Evolutionary conservation across 2,797 vertebrate species (phyloP).

Genomic region (Tarsius wallacei): DNA sequence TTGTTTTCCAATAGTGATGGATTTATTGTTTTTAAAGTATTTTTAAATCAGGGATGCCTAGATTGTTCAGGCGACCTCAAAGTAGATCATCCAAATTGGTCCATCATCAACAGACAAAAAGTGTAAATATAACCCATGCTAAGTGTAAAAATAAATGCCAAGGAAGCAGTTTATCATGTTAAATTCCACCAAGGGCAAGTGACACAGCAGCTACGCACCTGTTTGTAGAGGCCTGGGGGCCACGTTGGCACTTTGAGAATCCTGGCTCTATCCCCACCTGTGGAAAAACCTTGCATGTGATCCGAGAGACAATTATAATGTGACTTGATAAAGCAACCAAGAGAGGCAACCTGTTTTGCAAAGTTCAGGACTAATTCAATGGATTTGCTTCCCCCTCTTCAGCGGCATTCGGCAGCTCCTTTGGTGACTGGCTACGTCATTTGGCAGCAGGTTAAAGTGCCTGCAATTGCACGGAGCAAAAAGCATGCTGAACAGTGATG

Average conservation of each 20-base stretch:
- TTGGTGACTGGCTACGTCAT: constrained; percentile 41
- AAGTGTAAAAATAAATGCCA: constrained; percentile 58
- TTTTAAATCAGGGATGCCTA: constrained; percentile 28
- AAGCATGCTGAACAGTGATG: not conserved
- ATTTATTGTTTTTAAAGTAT: constrained; percentile 18
- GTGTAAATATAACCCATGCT: constrained; percentile 40
- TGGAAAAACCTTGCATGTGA: constrained; percentile 84
- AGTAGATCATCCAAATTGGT: constrained; percentile 53
- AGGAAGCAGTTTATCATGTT: constrained; percentile 48
- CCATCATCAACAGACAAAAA: not conserved
- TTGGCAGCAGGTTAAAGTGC: constrained; percentile 41
- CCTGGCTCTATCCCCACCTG: constrained; percentile 30
- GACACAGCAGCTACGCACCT: constrained; percentile 32
- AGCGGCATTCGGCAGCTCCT: constrained; percentile 53
- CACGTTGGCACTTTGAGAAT: not conserved
- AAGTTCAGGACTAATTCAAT: constrained; percentile 40
- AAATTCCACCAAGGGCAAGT: not conserved
- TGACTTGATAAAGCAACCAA: constrained; percentile 78
- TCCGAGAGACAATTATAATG: constrained; percentile 65
- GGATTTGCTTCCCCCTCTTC: constrained; percentile 38
- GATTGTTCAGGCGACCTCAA: constrained; percentile 14
- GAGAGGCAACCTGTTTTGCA: constrained; percentile 65
- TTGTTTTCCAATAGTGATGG: not conserved
- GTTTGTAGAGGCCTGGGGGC: not conserved
- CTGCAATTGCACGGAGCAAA: constrained; percentile 18